phyloP scores from a whole-genome alignment of 1,140 invertebrate species.

The Thaumatotibia leucotreta region DNA sequence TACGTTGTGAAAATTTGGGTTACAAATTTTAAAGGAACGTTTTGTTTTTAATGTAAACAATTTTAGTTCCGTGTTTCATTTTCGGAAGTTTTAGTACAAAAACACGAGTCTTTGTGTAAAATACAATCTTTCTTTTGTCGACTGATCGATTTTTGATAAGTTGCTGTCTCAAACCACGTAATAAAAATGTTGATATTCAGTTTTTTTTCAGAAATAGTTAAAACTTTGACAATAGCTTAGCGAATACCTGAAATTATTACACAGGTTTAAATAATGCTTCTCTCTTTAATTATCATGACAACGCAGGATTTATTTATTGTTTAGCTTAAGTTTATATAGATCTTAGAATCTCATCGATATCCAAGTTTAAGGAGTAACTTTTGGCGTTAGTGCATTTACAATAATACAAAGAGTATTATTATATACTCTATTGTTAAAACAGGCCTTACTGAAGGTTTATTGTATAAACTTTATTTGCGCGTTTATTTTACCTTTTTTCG shows the following conservation, averaged over 20 bases:
- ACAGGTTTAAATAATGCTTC: neutral
- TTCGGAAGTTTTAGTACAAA: no score
- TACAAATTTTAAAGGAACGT: no score
- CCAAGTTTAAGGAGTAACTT: conserved; percentile 22
- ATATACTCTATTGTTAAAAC: neutral
- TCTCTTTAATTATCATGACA: conserved; percentile 34
- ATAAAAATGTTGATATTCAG: no score
- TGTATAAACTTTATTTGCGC: neutral
- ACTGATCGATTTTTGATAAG: no score
- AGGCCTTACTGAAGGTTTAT: neutral
- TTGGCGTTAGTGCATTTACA: conserved; percentile 11
- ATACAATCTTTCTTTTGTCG: no score
- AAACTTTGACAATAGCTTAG: no score
- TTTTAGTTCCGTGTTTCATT: no score
- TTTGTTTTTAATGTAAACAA: neutral
- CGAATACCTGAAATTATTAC: no score
- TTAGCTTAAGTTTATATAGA: conserved; percentile 50
- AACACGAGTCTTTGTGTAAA: no score
- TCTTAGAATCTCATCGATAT: conserved; percentile 57
- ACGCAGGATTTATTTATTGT: conserved; percentile 35
- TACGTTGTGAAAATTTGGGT: no score
- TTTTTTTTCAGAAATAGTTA: no score
- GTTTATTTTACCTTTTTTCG: conserved; percentile 41
- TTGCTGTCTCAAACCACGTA: no score
- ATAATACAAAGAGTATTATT: conserved; percentile 13